A percentile compares a stretch with the other conserved stretches of the same genome.
These are phyloP conservation scores for Myotis pilosus DNA, from an alignment of 2,797 vertebrate genomes.

Conservation along the genomic window DNA sequence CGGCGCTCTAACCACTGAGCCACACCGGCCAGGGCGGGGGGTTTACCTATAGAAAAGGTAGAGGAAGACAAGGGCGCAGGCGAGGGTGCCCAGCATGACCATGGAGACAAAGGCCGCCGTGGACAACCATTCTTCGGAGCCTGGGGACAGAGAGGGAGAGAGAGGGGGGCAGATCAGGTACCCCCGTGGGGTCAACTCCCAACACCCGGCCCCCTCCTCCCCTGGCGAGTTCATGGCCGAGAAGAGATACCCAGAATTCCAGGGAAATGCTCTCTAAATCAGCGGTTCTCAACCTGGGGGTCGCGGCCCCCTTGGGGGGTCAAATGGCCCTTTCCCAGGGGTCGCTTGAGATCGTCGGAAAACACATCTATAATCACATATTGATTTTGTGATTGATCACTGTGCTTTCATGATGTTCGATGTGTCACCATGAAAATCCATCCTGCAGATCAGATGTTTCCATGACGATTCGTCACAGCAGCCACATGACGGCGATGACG, in stretches of 20 bases:
- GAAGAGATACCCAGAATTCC: rapidly evolving
- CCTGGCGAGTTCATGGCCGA: rapidly evolving
- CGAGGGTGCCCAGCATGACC: background rate
- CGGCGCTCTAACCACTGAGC: background rate
- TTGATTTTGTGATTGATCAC: too few species aligned
- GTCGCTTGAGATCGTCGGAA: too few species aligned
- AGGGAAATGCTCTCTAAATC: rapidly evolving
- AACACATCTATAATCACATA: too few species aligned
- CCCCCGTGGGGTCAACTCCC: rapidly evolving
- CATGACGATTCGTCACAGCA: too few species aligned
- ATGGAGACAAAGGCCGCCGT: background rate
- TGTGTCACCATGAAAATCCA: too few species aligned
- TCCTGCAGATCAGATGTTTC: too few species aligned
- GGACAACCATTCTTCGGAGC: rapidly evolving
- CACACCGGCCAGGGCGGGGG: rapidly evolving
- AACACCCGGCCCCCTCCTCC: rapidly evolving
- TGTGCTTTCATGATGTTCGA: too few species aligned
- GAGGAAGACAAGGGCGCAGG: background rate
- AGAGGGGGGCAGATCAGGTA: rapidly evolving
- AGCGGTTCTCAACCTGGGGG: too few species aligned
- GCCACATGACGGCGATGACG: too few species aligned
- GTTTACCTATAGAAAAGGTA: constrained; percentile 42
- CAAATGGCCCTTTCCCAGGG: too few species aligned
- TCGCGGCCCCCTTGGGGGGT: too few species aligned
- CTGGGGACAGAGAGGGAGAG: background rate